A percentile compares a stretch with the other conserved stretches of the same genome.
phyloP scores from a whole-genome alignment of 2,113 vertebrate genomes.

The Sarotherodon lohbergeri region DNA sequence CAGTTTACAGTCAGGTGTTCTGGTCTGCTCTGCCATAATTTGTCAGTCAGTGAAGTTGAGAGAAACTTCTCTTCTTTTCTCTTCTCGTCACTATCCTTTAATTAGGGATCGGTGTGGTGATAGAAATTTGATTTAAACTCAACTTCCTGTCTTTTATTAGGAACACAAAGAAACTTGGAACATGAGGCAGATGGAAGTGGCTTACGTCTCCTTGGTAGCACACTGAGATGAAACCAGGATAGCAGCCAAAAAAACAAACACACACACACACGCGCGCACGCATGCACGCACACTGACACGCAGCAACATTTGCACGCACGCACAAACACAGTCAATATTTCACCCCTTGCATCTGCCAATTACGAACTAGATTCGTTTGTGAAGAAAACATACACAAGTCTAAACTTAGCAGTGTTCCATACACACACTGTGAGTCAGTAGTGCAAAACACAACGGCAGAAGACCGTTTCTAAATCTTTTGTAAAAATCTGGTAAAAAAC shows the following conservation, averaged over 20 bases:
- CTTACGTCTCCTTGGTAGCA: conserved; percentile 75
- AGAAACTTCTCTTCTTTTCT: not conserved
- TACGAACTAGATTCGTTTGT: conserved; percentile 60
- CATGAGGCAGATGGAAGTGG: conserved; percentile 75
- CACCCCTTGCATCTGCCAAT: conserved; percentile 67
- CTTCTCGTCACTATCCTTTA: conserved; percentile 13
- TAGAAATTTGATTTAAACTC: conserved; percentile 52
- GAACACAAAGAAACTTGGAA: conserved; percentile 69
- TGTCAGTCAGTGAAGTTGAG: not conserved
- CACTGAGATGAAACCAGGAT: conserved; percentile 69
- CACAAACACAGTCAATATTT: conserved; percentile 57
- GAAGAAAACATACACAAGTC: conserved; percentile 59
- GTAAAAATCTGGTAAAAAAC: conserved; percentile 37
- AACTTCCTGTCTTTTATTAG: conserved; percentile 70
- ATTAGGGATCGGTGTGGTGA: conserved; percentile 32
- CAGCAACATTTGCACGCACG: not conserved
- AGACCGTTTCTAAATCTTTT: conserved; percentile 35
- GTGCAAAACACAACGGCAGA: conserved; percentile 57
- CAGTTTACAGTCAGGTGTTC: not conserved
- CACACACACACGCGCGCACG: not conserved
- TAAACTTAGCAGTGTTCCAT: conserved; percentile 69
- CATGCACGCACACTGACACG: not conserved
- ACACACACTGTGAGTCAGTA: conserved; percentile 64
- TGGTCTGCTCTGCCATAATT: not conserved
- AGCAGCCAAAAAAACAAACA: conserved; percentile 59